Evolutionary conservation across 2,113 vertebrate species (phyloP).

Genomic region (Phoxinus phoxinus): DNA sequence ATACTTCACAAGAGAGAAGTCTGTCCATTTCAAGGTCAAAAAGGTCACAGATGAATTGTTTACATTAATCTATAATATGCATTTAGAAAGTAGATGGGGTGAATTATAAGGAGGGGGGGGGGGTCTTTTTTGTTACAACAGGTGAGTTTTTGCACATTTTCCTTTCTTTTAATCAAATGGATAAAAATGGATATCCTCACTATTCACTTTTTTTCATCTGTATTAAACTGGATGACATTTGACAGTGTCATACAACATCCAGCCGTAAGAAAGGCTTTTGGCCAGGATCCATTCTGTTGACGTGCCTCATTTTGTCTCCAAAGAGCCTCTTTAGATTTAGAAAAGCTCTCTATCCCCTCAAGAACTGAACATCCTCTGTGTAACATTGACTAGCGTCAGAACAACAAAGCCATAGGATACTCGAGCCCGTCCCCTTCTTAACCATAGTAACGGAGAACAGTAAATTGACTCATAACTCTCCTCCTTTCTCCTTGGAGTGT

Average conservation of each 20-base stretch:
- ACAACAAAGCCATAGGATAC: conserved; percentile 46
- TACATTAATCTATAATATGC: neutral
- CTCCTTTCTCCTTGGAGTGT: conserved; percentile 38
- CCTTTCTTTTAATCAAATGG: neutral
- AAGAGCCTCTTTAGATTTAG: conserved; percentile 6
- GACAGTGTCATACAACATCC: neutral
- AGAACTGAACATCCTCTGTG: conserved; percentile 21
- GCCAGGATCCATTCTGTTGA: conserved; percentile 25
- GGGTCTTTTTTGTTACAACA: neutral
- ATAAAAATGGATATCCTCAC: neutral
- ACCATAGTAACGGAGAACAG: conserved; percentile 54
- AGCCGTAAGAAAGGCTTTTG: neutral
- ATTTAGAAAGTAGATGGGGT: neutral
- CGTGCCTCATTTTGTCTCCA: neutral
- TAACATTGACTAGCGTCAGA: conserved; percentile 24
- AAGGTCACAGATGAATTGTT: neutral
- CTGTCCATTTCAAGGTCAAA: neutral
- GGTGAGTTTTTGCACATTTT: neutral
- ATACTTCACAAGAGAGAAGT: neutral
- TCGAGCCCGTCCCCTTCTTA: conserved; percentile 40
- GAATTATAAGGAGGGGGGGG: too few species aligned
- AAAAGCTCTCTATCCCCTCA: conserved; percentile 17
- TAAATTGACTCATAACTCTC: conserved; percentile 46
- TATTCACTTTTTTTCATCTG: neutral
- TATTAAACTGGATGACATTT: neutral